Conservation (phyloP, 2,797 vertebrate genomes). For the Pangasius larnaudii region DNA sequence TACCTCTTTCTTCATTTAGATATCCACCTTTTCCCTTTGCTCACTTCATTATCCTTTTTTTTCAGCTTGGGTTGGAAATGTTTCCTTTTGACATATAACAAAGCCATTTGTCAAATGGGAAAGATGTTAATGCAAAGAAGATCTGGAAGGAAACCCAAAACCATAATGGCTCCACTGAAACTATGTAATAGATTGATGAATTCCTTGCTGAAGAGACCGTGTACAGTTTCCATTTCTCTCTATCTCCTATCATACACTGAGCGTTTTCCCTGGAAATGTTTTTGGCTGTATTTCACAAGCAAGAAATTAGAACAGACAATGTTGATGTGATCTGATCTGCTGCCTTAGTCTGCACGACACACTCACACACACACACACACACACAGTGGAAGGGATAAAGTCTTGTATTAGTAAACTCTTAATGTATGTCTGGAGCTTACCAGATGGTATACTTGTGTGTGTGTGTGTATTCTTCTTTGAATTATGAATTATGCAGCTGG, state of each 20-base stretch:
- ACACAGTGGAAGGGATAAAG: not conserved
- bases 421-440: not conserved
- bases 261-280: conserved; percentile 32
- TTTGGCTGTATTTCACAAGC: conserved; percentile 19
- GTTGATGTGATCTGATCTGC: conserved; percentile 22
- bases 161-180: conserved; percentile 37
- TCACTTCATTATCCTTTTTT: conserved; percentile 13
- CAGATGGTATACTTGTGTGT: not conserved
- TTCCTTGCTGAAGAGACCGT: conserved; percentile 33
- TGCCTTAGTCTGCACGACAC: not conserved
- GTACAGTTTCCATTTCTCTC: conserved; percentile 27
- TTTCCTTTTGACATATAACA: conserved; percentile 25
- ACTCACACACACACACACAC: not conserved
- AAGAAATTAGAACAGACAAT: conserved; percentile 35
- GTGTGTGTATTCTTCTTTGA: not conserved
- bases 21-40: not conserved
- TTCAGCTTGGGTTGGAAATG: conserved; percentile 4
- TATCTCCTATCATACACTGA: not conserved
- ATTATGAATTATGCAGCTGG: not conserved
- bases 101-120: conserved; percentile 35
- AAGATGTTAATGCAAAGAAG: conserved; percentile 31
- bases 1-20: conserved; percentile 1
- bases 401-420: not conserved
- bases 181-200: conserved; percentile 42
- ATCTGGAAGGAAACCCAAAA: conserved; percentile 44